phyloP scores from a whole-genome alignment of 2,113 vertebrate species.

The Mormyrus iriodes region DNA sequence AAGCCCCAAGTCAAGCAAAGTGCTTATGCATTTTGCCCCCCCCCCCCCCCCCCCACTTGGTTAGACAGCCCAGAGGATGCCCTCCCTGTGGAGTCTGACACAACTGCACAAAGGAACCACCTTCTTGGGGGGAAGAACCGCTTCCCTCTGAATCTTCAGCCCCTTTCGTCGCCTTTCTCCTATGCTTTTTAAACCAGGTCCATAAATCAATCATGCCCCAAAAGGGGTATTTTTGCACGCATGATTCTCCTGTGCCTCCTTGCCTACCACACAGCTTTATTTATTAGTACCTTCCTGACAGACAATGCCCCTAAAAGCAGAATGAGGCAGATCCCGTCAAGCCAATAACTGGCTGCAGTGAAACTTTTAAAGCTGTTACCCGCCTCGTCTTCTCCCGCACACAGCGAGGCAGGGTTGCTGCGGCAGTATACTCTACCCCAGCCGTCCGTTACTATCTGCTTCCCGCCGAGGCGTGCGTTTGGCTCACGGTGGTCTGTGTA shows the following conservation, averaged over 20 bases:
- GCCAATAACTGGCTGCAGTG: neutral
- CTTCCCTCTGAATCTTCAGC: neutral
- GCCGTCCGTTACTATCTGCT: neutral
- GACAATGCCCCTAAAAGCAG: neutral
- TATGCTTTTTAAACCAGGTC: neutral
- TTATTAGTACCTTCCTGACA: neutral
- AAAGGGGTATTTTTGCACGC: neutral
- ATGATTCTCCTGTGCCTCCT: neutral
- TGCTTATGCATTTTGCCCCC: neutral
- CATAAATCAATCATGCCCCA: neutral
- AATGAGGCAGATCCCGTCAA: neutral
- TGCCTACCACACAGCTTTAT: neutral
- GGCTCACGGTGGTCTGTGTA: neutral
- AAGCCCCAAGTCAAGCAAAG: neutral
- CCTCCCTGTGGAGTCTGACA: neutral
- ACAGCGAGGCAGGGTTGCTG: neutral
- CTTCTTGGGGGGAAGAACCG: neutral
- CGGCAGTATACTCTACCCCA: neutral
- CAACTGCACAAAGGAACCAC: neutral
- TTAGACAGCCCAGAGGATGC: neutral
- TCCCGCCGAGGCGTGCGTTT: neutral
- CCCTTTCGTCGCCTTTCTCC: neutral
- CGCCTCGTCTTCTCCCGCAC: neutral
- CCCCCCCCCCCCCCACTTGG: neutral
- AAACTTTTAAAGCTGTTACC: neutral